phyloP scores from a whole-genome alignment of 1,140 invertebrate species.

The Doryteuthis pealeii region DNA sequence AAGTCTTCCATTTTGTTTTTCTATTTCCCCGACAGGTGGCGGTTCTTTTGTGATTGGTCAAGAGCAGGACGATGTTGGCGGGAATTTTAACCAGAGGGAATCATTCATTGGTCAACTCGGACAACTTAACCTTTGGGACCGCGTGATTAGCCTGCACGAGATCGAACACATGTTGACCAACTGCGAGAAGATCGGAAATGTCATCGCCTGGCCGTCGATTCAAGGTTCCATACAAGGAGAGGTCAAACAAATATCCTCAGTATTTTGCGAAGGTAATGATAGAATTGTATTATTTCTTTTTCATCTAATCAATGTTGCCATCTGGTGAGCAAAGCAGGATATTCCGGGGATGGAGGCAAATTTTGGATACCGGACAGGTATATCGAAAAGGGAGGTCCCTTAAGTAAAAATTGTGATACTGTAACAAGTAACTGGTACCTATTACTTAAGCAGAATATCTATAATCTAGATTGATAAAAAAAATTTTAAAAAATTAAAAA shows the following conservation, averaged over 20 bases:
- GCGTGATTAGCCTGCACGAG: slow-evolving; percentile 56
- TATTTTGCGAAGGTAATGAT: slow-evolving; percentile 61
- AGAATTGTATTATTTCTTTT: too few relatives aligned
- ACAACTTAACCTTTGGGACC: slow-evolving; percentile 69
- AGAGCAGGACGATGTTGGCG: slow-evolving; percentile 70
- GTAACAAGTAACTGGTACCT: too few relatives aligned
- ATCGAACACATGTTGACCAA: slow-evolving; percentile 61
- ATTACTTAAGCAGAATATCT: too few relatives aligned
- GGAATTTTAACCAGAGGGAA: slow-evolving; percentile 69
- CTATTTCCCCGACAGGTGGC: slow-evolving; percentile 50
- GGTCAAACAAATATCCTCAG: slow-evolving; percentile 52
- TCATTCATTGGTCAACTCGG: slow-evolving; percentile 69
- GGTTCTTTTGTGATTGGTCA: slow-evolving; percentile 71
- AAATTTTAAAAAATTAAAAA: too few relatives aligned
- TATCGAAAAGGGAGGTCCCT: too few relatives aligned
- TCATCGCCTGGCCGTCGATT: slow-evolving; percentile 69
- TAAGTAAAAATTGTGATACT: too few relatives aligned
- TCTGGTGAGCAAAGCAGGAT: too few relatives aligned
- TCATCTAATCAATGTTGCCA: too few relatives aligned
- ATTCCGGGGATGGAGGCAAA: too few relatives aligned
- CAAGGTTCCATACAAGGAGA: slow-evolving; percentile 64
- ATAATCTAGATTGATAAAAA: too few relatives aligned
- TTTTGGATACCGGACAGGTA: too few relatives aligned
- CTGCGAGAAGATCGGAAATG: slow-evolving; percentile 64
- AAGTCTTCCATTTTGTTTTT: not conserved